Percentiles rank a stretch among this genome's conserved stretches.
phyloP scores from a whole-genome alignment of 2,113 vertebrate genomes.

The Muscicapa adusta region DNA sequence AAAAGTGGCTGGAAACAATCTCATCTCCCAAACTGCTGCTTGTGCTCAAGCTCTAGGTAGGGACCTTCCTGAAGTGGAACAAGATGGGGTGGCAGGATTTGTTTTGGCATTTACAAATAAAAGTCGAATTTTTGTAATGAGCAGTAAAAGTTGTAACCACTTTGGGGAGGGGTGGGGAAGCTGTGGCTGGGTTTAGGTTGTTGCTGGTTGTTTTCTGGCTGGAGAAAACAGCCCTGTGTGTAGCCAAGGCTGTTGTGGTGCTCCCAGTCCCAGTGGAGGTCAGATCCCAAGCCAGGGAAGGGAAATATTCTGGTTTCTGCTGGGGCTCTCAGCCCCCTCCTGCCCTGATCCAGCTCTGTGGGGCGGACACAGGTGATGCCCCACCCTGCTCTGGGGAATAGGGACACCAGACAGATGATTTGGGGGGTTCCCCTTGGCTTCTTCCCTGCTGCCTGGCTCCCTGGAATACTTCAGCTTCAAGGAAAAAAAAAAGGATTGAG shows the following conservation, averaged over 20 bases:
- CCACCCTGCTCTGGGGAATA: background rate
- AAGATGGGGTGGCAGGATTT: background rate
- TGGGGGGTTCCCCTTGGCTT: background rate
- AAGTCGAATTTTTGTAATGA: no score
- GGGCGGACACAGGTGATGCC: background rate
- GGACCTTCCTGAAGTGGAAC: background rate
- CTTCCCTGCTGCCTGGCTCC: background rate
- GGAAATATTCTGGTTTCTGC: background rate
- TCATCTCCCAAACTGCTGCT: background rate
- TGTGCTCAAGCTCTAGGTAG: background rate
- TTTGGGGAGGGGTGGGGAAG: no score
- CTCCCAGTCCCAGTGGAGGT: rapidly evolving
- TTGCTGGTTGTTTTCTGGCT: background rate
- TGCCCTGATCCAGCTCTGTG: background rate
- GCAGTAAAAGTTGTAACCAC: no score
- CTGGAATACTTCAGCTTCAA: background rate
- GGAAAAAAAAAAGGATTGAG: background rate
- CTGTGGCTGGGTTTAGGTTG: no score
- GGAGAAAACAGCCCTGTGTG: background rate
- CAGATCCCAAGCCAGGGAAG: background rate
- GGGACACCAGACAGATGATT: background rate
- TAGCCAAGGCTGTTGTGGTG: background rate
- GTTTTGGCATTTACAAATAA: no score
- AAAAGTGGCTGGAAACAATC: rapidly evolving
- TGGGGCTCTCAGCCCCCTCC: background rate